Evolutionary conservation across 2,888 invertebrate genomes (phyloP).

Genomic region (Eupithecia dodoneata): DNA sequence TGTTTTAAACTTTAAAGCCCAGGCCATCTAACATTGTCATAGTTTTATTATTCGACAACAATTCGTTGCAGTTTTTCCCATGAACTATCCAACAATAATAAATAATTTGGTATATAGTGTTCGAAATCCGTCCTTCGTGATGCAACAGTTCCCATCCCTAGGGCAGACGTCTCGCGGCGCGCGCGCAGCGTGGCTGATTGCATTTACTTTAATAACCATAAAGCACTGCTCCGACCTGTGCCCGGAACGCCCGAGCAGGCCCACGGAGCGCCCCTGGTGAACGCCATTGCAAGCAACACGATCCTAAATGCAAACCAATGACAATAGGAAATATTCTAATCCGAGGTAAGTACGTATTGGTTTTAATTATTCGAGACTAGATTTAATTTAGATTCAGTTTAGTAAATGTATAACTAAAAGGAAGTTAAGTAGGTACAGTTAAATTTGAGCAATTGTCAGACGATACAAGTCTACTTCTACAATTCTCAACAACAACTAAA

Average conservation of each 20-base stretch:
- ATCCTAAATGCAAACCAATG: not conserved
- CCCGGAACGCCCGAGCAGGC: conserved; percentile 45
- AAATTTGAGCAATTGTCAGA: not conserved
- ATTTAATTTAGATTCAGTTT: not conserved
- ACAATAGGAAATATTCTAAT: not conserved
- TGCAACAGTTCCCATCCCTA: conserved; percentile 32
- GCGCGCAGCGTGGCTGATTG: conserved; percentile 65
- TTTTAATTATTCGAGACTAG: not conserved
- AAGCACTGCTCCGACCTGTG: conserved; percentile 57
- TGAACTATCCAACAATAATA: not conserved
- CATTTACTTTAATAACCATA: conserved; percentile 78
- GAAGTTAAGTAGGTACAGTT: not conserved
- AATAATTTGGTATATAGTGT: not conserved
- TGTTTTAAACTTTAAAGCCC: no score
- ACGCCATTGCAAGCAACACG: not conserved
- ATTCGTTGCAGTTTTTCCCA: not conserved
- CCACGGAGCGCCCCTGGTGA: not conserved
- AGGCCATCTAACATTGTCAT: no score
- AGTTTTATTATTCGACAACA: no score
- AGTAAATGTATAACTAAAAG: not conserved
- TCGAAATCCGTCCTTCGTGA: not conserved
- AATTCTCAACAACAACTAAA: not conserved
- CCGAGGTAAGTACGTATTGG: not conserved
- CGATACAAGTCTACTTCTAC: not conserved
- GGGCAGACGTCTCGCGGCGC: conserved; percentile 35